Percentiles rank a stretch among this genome's conserved stretches.
Conservation (phyloP, 2,797 vertebrate genomes). For the Loris lydekkerianus region DNA sequence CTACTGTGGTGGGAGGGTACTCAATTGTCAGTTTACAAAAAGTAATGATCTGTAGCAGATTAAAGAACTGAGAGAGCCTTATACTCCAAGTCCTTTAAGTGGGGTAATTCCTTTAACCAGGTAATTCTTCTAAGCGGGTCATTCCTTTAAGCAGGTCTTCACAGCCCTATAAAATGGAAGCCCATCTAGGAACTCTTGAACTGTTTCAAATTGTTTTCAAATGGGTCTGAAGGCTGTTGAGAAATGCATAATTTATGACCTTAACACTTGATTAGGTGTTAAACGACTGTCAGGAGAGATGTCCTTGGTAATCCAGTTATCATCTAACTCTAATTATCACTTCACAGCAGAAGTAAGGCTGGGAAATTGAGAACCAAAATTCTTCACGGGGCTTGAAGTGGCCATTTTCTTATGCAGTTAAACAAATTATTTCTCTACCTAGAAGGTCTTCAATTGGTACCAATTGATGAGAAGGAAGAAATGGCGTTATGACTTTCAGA, state of each 20-base stretch:
- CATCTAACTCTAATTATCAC: constrained; percentile 86
- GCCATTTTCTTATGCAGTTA: constrained; percentile 82
- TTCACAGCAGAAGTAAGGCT: constrained; percentile 81
- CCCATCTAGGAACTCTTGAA: constrained; percentile 82
- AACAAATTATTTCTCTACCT: constrained; percentile 82
- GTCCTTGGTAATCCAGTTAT: constrained; percentile 86
- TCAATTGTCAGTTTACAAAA: constrained; percentile 64
- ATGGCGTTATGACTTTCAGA: constrained; percentile 11
- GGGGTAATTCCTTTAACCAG: constrained; percentile 66
- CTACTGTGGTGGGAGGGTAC: constrained; percentile 14
- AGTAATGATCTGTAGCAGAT: constrained; percentile 77
- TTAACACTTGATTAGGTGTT: constrained; percentile 87
- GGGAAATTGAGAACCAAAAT: constrained; percentile 80
- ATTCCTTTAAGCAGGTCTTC: constrained; percentile 81
- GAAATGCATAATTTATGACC: constrained; percentile 86
- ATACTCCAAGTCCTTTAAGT: constrained; percentile 61
- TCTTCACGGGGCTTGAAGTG: constrained; percentile 83
- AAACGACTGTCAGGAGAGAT: constrained; percentile 84
- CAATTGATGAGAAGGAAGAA: constrained; percentile 75
- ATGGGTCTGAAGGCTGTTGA: constrained; percentile 85
- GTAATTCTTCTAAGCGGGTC: constrained; percentile 75
- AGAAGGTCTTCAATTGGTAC: constrained; percentile 68
- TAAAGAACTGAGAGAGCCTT: constrained; percentile 62
- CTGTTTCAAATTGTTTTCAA: constrained; percentile 85
- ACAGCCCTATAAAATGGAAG: constrained; percentile 77